Evolutionary conservation across 2,888 invertebrate species (phyloP).

Genomic region (Spicauda simplicius): DNA sequence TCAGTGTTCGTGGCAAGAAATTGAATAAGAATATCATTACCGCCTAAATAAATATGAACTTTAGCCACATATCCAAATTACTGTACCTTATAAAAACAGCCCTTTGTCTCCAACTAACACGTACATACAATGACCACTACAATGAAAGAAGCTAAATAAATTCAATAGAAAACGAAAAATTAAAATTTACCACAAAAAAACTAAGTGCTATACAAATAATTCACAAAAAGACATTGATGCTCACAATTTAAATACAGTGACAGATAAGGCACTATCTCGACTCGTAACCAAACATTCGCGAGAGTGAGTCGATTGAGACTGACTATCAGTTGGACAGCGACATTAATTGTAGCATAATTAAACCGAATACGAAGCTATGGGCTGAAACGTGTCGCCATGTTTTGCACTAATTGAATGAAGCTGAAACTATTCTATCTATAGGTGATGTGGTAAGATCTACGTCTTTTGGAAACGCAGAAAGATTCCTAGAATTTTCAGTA

Average conservation of each 20-base stretch:
- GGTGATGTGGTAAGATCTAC: neutral
- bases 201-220: neutral
- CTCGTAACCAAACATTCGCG: conserved; percentile 25
- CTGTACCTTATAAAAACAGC: neutral
- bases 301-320: conserved; percentile 12
- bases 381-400: neutral
- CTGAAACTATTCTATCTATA: neutral
- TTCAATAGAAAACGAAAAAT: neutral
- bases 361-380: neutral
- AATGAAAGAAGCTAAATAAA: neutral
- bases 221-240: conserved; percentile 20
- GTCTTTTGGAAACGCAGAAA: no score
- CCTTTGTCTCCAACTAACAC: neutral
- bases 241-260: conserved; percentile 15
- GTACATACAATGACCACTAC: neutral
- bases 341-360: conserved; percentile 10
- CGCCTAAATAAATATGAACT: neutral
- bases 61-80: neutral
- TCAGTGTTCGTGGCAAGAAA: neutral
- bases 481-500: no score
- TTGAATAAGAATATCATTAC: neutral
- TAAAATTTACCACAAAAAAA: neutral
- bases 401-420: conserved; percentile 4
- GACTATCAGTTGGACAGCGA: conserved; percentile 1
- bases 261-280: conserved; percentile 23